These are phyloP conservation scores for Columba janthina DNA, from an alignment of 2,113 vertebrate species.

Conservation along the genomic window DNA sequence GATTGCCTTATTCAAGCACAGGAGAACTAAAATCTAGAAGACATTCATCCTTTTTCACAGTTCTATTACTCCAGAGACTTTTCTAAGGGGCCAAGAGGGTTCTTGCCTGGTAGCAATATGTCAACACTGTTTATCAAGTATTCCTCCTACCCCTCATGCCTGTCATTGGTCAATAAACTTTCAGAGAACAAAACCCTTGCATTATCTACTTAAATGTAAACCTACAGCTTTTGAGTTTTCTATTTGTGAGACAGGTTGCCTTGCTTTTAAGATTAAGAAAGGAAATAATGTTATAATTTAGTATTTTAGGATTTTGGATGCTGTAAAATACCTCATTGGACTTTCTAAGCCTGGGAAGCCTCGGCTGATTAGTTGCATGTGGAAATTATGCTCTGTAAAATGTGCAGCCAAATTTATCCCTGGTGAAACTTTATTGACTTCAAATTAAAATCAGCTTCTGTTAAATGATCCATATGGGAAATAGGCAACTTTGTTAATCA, in stretches of 20 bases:
- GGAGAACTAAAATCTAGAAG: neutral
- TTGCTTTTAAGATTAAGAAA: neutral
- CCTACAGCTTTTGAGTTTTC: neutral
- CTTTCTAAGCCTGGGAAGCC: neutral
- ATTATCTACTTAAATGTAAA: neutral
- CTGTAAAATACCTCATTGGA: neutral
- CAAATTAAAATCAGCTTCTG: conserved; percentile 1
- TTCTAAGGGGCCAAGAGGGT: neutral
- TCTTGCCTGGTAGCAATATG: neutral
- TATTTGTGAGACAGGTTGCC: neutral
- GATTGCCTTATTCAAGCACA: neutral
- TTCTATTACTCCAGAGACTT: neutral
- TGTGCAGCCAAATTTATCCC: neutral
- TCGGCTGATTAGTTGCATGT: neutral
- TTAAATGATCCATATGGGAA: neutral
- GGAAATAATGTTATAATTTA: neutral
- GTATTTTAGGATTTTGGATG: neutral
- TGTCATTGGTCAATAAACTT: neutral
- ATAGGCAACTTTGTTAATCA: neutral
- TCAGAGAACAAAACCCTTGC: neutral
- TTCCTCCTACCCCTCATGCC: fast-evolving
- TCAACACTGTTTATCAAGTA: neutral
- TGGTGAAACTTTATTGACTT: neutral
- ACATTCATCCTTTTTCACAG: neutral
- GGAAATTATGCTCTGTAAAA: neutral